Base-by-base conservation (phyloP, 2,888 invertebrate species). In the Acleris literana region DNA sequence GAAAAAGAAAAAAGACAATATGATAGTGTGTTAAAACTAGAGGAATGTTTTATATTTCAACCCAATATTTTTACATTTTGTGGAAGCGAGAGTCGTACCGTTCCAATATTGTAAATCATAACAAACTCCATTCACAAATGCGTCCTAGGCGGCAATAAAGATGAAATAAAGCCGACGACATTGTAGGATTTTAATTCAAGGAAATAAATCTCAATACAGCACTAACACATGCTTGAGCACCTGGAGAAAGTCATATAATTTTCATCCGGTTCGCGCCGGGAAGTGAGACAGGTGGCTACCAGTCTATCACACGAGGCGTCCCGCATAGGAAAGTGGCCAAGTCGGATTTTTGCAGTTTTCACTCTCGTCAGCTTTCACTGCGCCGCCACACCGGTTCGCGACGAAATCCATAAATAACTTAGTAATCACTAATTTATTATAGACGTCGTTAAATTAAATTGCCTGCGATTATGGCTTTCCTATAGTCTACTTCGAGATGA, bases 321-420 rank as follows among this genome's bases (percentile, higher is more conserved):
- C 79, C 72, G 74, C 72, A 71, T 79, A 86, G 79, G 85, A 90
- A 90, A 90, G 90, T 83, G 75, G 84, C 74, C 77, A 71, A 75
- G 81, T 80, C 72, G 74, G 85, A 87, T 88, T 88, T 87, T 86
- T 85, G 81, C 75, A 68, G 77, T 83, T 88, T 85, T 84, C 88
- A 81, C 86, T 85, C 75, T 77, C 74, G 71, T 48, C 74, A 55
- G 79, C 90, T 89, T 91, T 90, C 90, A 81, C 87, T 80, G 71
- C 72, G 68, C 68, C 43, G 60, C 43, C 20, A 61, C 68, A 61
- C 68, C 43, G 63, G 62, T 66, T 61, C 22, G 63, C 39, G 53
- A 39, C 52, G 46, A 52, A 54, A 55, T 67, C 52, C 46, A 63
- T 69, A 39, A 60, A 61, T 58, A 62, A 53, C 59, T 58, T 55